Evolutionary conservation across 2,888 invertebrate species (phyloP).

Genomic region (Arctia plantaginis): DNA sequence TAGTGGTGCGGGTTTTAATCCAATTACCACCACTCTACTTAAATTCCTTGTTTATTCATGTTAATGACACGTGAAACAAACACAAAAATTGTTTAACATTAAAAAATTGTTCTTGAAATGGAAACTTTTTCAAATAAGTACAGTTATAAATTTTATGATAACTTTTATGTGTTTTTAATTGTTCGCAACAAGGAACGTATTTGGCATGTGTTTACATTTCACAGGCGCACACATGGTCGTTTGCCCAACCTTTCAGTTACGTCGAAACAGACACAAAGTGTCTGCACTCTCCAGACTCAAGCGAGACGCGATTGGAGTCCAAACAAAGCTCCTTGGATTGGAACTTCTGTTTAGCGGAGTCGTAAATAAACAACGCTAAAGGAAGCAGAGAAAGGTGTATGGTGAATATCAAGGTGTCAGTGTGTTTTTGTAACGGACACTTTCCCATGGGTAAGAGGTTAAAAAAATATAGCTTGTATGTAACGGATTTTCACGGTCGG

Average conservation of each 20-base stretch:
- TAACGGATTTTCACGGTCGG: constrained; percentile 83
- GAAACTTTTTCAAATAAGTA: constrained; percentile 23
- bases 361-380: constrained; percentile 33
- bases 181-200: constrained; percentile 54
- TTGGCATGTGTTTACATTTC: constrained; percentile 66
- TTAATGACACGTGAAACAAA: constrained; percentile 39
- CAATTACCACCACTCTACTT: constrained; percentile 57
- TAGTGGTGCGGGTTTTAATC: constrained; percentile 78
- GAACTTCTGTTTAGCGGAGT: constrained; percentile 32
- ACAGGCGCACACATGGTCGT: constrained; percentile 58
- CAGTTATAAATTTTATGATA: constrained; percentile 34
- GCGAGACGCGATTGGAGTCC: constrained; percentile 25
- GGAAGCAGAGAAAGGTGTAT: constrained; percentile 33
- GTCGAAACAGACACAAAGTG: constrained; percentile 42
- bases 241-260: constrained; percentile 29
- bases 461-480: constrained; percentile 41
- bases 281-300: constrained; percentile 27
- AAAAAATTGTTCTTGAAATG: not conserved
- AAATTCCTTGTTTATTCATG: constrained; percentile 61
- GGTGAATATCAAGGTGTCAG: constrained; percentile 21
- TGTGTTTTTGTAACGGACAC: constrained; percentile 37
- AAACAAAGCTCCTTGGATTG: constrained; percentile 35
- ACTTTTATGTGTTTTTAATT: constrained; percentile 52
- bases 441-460: constrained; percentile 44
- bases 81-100: constrained; percentile 3